Evolutionary conservation across 2,888 invertebrate genomes (phyloP), one percentile per base, ranked within the genome.

Genomic region (Teleiodes luculella): DNA sequence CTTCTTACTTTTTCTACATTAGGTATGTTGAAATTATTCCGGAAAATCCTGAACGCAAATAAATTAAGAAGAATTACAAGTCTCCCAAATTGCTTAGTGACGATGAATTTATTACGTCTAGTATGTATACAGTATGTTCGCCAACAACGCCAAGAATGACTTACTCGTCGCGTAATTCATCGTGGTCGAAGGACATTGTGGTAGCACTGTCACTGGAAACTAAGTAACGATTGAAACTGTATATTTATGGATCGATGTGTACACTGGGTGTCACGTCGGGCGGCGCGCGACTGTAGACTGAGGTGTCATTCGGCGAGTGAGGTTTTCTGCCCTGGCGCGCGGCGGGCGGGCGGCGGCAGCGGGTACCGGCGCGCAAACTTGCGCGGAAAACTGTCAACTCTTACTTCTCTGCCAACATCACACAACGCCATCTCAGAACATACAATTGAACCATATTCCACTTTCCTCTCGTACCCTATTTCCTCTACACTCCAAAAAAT

Each of bases 111-210:
- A n/a, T n/a, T n/a, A n/a, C n/a, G n/a, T n/a, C n/a, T 28, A 30
- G 30, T 16, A 30, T 10, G 3, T 6, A 14, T 8, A 8, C 5
- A 14, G 31, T 1, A 4, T 33, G 13, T 47, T 47, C 16, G 7
- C 10, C 31, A 13, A n/a, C 3, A 6, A 20, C 30, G 36, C 1
- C 36, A 8, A 16, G 7, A 37, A 35, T 49, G 83, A 93, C 94
- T 94, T 82, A 94, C 94, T 94, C 94, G 72, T 94, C 94, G 58
- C 91, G 86, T 62, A 93, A 92, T 72, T 94, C 94, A 66, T 94
- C 94, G 59, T 92, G 92, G 65, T 90, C 90, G 71, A 93, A 87
- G 59, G 93, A 92, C 91, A 91, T 91, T 54, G 62, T 76, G 63
- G 61, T 49, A 61, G 58, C 67, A 70, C 71, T 66, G 67, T 66